Conservation (phyloP, 2,797 vertebrate genomes). For the Hydrolagus colliei region DNA sequence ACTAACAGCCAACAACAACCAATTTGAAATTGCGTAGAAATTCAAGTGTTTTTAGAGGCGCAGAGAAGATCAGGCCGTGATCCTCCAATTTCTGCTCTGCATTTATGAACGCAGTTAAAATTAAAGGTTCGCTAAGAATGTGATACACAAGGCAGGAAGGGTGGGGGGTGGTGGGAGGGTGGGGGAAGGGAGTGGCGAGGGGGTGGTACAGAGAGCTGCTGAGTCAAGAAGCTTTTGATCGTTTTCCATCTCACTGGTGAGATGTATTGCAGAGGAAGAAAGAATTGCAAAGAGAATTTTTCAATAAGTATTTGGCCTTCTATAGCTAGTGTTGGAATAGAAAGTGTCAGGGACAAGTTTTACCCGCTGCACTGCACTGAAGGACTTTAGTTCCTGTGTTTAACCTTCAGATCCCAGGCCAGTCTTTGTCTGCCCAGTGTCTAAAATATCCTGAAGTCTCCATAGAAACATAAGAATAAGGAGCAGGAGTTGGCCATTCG, state of each 20-base stretch:
- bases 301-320: neutral
- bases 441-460: neutral
- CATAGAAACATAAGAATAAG: no score
- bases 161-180: constrained; percentile 14
- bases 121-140: constrained; percentile 40
- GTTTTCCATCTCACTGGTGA: constrained; percentile 45
- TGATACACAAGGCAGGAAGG: constrained; percentile 42
- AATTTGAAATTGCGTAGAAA: constrained; percentile 45
- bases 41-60: constrained; percentile 43
- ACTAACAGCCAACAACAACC: constrained; percentile 44
- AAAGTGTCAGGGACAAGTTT: neutral
- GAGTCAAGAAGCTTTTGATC: constrained; percentile 34
- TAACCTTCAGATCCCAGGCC: neutral
- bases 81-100: constrained; percentile 41
- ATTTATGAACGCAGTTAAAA: constrained; percentile 42
- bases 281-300: neutral
- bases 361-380: neutral
- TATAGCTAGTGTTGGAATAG: neutral
- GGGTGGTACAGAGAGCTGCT: constrained; percentile 34
- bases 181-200: constrained; percentile 28
- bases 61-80: constrained; percentile 40
- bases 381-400: neutral
- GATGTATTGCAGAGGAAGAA: constrained; percentile 37
- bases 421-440: neutral
- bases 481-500: no score